Evolutionary conservation across 2,113 vertebrate species (phyloP), one percentile per base, ranked within the genome.

Genomic region (Apistogramma diplotaenia): DNA sequence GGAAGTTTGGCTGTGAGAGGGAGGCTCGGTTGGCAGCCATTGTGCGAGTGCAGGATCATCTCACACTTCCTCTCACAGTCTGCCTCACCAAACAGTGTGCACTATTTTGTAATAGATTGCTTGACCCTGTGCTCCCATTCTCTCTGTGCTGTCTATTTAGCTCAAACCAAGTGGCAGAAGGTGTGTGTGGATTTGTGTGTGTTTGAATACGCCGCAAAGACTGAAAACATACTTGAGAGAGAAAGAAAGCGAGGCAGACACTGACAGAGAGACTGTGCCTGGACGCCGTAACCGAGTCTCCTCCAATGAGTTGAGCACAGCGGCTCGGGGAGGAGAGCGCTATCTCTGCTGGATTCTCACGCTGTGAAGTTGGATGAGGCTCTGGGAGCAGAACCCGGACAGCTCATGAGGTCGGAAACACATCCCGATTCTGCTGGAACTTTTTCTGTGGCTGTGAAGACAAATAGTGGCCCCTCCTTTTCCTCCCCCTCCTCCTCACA

Each of bases 341-440:
- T 81, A 90, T 87, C 89, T 83, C 81, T 12, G 19, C 78, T 58
- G 77, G 87, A 92, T 95, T 95, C 94, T 95, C 94, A 95, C 93
- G 92, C 94, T 92, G 91, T 1, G 29, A 54, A 92, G 88, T 94
- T 95, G 93, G 94, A 94, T 78, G 85, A 67, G 46, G 85, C 82
- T 91, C 92, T 94, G 92, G 93, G 93, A 95, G 92, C 93, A 91
- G 84, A 92, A 91, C 89, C 86, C 73, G 81, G 93, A 91, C 80
- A 85, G 94, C 92, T 93, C 91, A 92, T 92, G 93, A 95, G 94
- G 93, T 95, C 93, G 90, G 86, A 95, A 92, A 91, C 93, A 94
- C 93, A 94, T 93, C 92, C 84, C 85, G 79, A 91, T 92, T 93
- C 92, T 93, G 88, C 93, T 91, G 89, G 87, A 93, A 94, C 82